A percentile compares a stretch with the other conserved stretches of the same genome.
These are phyloP conservation scores for Anneissia japonica DNA, from an alignment of 35 echinoderm and acorn worm species.

Conservation along the genomic window DNA sequence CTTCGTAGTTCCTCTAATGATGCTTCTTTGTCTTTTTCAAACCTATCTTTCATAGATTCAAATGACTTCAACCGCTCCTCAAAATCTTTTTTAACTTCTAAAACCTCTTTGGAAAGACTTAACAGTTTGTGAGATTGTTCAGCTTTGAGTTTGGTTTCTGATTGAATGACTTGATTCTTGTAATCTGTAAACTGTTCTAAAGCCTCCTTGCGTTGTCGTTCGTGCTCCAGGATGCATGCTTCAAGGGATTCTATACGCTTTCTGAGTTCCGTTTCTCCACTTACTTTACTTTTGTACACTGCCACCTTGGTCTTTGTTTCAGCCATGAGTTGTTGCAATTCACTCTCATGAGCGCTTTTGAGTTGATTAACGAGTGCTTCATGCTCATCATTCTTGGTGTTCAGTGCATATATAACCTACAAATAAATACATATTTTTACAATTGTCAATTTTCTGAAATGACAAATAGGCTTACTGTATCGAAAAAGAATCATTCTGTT, in stretches of 20 bases:
- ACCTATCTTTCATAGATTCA: conserved; percentile 46
- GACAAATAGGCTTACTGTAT: too few species aligned
- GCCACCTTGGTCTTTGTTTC: conserved; percentile 81
- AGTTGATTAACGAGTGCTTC: conserved; percentile 68
- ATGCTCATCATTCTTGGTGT: conserved; percentile 99
- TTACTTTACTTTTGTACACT: conserved; percentile 61
- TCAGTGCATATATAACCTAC: conserved; percentile 97
- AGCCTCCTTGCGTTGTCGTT: conserved; percentile 49
- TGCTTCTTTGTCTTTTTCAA: conserved; percentile 48
- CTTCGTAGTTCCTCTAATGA: conserved; percentile 39
- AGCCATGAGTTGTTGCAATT: conserved; percentile 64
- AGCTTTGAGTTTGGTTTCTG: conserved; percentile 55
- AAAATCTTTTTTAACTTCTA: conserved; percentile 79
- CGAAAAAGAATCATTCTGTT: too few species aligned
- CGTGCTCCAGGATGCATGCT: conserved; percentile 42
- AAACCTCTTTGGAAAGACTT: conserved; percentile 73
- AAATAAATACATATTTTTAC: background rate
- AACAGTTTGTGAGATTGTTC: conserved; percentile 85
- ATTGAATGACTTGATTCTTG: conserved; percentile 52
- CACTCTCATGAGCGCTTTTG: conserved; percentile 84
- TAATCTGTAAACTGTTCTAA: conserved; percentile 57
- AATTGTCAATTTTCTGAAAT: background rate
- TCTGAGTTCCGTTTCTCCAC: conserved; percentile 61
- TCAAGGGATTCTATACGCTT: conserved; percentile 65
- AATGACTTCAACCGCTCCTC: conserved; percentile 72